Conservation (phyloP, 2,888 invertebrate species). For the Torymus texanus region DNA sequence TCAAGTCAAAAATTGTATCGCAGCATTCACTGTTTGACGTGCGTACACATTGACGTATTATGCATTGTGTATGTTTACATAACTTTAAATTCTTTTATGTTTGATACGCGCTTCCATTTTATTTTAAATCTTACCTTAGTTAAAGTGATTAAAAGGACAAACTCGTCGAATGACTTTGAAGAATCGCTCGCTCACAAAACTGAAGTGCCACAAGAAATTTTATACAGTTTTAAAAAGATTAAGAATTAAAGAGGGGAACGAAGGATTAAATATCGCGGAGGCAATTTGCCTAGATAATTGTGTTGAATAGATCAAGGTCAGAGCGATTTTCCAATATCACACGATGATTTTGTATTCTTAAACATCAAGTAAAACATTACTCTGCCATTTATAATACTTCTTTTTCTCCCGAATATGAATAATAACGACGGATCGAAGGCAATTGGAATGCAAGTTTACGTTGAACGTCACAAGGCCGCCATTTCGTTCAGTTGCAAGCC, state of each 20-base stretch:
- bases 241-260: conserved; percentile 8
- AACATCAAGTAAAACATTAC: conserved; percentile 66
- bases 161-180: conserved; percentile 35
- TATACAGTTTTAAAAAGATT: conserved; percentile 22
- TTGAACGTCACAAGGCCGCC: conserved; percentile 62
- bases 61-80: conserved; percentile 52
- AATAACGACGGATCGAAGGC: conserved; percentile 71
- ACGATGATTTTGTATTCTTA: conserved; percentile 55
- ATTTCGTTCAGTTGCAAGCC: conserved; percentile 68
- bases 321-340: conserved; percentile 33
- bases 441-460: conserved; percentile 69
- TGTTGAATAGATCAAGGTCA: not conserved
- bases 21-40: conserved; percentile 32
- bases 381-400: conserved; percentile 65
- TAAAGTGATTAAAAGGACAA: conserved; percentile 49
- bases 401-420: conserved; percentile 62
- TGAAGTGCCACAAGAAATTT: conserved; percentile 30
- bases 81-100: conserved; percentile 43
- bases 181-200: conserved; percentile 7
- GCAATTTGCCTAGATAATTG: not conserved
- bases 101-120: conserved; percentile 24
- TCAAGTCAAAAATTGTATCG: conserved; percentile 43
- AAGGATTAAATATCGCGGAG: not conserved
- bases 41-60: conserved; percentile 45
- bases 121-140: conserved; percentile 48